A percentile compares a stretch with the other conserved stretches of the same genome.
phyloP scores from a whole-genome alignment of 2,113 vertebrate species.

The Pseudopodoces humilis region DNA sequence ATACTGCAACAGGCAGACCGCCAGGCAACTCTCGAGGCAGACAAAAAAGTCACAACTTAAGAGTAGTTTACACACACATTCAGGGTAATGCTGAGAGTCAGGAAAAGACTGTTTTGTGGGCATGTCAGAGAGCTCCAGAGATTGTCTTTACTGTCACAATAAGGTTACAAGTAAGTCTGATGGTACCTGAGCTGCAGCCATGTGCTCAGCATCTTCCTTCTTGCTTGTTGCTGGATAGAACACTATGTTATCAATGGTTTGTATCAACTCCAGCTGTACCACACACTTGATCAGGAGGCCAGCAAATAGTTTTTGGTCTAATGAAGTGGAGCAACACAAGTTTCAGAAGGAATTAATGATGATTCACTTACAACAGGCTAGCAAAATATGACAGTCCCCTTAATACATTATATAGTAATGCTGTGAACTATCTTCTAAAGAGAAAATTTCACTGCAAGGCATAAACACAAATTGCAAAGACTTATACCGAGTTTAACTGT shows the following conservation, averaged over 20 bases:
- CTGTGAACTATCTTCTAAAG: not conserved
- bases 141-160: not conserved
- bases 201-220: slow-evolving; percentile 95
- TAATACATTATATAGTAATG: not conserved
- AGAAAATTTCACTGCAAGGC: not conserved
- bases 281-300: slow-evolving; percentile 97
- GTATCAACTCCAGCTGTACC: slow-evolving; percentile 95
- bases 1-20: not conserved
- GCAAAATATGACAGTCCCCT: not conserved
- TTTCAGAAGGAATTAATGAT: not conserved
- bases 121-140: not conserved
- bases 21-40: not conserved
- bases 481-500: not conserved
- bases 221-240: slow-evolving; percentile 97
- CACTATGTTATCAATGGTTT: slow-evolving; percentile 96
- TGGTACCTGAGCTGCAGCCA: slow-evolving; percentile 93
- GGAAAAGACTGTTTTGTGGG: not conserved
- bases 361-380: not conserved
- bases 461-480: not conserved
- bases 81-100: not conserved
- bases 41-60: not conserved
- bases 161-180: not conserved
- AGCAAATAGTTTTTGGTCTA: slow-evolving; percentile 94
- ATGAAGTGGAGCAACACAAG: slow-evolving; percentile 30
- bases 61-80: not conserved